A percentile compares a stretch with the other conserved stretches of the same genome.
Conservation (phyloP, 2,888 invertebrate genomes). For the Leucania comma region DNA sequence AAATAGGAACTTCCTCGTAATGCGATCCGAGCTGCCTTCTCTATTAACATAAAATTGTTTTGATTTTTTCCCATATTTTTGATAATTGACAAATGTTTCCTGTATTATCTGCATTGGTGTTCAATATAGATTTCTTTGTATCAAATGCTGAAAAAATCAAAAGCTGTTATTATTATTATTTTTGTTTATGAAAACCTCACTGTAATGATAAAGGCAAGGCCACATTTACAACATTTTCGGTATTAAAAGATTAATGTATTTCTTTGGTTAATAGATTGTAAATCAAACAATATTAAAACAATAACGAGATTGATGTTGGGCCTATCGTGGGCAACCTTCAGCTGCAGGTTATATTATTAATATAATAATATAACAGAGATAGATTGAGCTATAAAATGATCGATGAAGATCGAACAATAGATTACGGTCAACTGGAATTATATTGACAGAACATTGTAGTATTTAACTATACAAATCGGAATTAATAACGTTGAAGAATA, state of each 20-base stretch:
- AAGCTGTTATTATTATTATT: too few species aligned
- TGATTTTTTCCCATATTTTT: too few species aligned
- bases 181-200: too few species aligned
- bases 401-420: constrained; percentile 36
- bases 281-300: constrained; percentile 31
- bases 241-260: background rate
- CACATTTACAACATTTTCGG: background rate
- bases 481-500: constrained; percentile 5
- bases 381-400: constrained; percentile 45
- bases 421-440: constrained; percentile 25
- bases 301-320: constrained; percentile 14
- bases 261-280: constrained; percentile 14
- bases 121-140: too few species aligned
- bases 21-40: too few species aligned
- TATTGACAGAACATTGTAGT: constrained; percentile 13
- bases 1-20: too few species aligned
- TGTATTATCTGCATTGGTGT: too few species aligned
- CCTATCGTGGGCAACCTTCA: constrained; percentile 34
- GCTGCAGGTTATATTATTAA: background rate
- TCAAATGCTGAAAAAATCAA: too few species aligned
- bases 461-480: constrained; percentile 17
- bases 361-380: constrained; percentile 18
- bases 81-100: too few species aligned
- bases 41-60: too few species aligned
- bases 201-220: background rate